Evolutionary conservation across 64 coral and sea anemone genomes (phyloP).

Genomic region (Montipora capricornis): DNA sequence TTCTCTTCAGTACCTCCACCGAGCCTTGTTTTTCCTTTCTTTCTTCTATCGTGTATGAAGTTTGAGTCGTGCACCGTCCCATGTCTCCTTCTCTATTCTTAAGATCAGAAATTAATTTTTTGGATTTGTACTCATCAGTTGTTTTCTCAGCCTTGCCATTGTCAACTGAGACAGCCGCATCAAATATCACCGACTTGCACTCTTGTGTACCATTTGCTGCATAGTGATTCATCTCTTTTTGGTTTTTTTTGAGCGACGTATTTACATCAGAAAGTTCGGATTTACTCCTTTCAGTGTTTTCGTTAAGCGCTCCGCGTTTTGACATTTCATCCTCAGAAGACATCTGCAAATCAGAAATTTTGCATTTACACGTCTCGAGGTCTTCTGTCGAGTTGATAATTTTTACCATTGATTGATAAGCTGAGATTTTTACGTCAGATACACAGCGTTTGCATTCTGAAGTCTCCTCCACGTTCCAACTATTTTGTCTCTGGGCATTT

Average conservation of each 20-base stretch:
- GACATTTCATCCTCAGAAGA: background rate
- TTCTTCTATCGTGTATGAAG: background rate
- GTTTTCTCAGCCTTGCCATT: background rate
- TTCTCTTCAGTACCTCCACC: background rate
- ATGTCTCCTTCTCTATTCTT: background rate
- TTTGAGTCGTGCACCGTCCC: background rate
- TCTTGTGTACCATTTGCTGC: background rate
- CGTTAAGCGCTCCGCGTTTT: background rate
- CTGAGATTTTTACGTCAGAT: no score
- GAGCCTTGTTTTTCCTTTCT: background rate
- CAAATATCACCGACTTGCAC: background rate
- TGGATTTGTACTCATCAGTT: background rate
- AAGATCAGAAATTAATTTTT: background rate
- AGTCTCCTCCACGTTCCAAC: background rate
- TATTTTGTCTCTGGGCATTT: background rate
- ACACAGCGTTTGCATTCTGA: no score
- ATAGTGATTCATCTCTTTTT: background rate
- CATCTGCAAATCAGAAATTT: conserved; percentile 19
- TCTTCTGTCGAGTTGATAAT: background rate
- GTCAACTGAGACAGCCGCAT: no score
- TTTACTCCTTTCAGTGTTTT: background rate
- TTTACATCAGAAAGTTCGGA: background rate
- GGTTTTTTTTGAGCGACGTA: background rate
- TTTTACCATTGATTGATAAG: no score
- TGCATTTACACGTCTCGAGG: conserved; percentile 4